These are phyloP conservation scores for Intellagama lesueurii DNA, from an alignment of 2,797 vertebrate genomes.

Conservation along the genomic window DNA sequence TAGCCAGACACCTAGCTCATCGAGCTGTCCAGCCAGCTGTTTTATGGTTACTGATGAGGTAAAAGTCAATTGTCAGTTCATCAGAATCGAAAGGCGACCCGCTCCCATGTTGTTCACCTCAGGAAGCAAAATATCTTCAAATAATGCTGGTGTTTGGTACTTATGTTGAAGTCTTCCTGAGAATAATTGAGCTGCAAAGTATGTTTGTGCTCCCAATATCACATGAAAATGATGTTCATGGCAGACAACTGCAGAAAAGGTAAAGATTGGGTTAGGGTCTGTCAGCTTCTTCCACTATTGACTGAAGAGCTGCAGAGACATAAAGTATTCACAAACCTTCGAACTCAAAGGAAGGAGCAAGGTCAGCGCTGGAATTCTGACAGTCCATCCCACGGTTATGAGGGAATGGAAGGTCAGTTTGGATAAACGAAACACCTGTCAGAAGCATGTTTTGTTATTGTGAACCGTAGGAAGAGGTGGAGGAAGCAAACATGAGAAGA, in stretches of 20 bases:
- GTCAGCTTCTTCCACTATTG: background rate
- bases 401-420: background rate
- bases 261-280: background rate
- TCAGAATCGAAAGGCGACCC: background rate
- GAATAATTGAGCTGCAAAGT: background rate
- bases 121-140: background rate
- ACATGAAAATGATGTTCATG: background rate
- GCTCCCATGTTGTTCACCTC: background rate
- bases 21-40: background rate
- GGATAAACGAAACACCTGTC: background rate
- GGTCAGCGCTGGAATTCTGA: background rate
- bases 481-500: background rate
- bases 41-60: background rate
- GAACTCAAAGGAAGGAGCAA: background rate
- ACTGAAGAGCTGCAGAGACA: background rate
- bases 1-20: too few species aligned
- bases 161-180: background rate
- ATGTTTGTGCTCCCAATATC: background rate
- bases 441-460: background rate
- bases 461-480: too few species aligned
- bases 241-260: background rate
- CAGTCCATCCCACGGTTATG: background rate
- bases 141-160: background rate
- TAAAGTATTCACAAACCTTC: background rate
- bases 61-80: background rate